These are phyloP conservation scores for Vanessa tameamea DNA, from an alignment of 1,140 invertebrate genomes.

Conservation along the genomic window DNA sequence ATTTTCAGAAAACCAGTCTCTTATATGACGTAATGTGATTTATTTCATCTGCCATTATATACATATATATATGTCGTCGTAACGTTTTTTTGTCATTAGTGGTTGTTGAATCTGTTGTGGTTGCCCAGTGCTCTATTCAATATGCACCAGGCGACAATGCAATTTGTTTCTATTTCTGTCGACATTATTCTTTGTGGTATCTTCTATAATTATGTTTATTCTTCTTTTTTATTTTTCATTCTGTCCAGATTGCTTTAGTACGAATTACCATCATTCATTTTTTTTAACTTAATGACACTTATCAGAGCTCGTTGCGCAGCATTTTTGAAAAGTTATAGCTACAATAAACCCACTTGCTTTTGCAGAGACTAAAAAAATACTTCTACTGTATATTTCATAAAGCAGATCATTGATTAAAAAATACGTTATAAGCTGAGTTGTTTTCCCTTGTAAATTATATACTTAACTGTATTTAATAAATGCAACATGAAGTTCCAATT, in stretches of 20 bases:
- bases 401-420: not conserved
- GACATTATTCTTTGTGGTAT: slow-evolving; percentile 56
- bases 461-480: slow-evolving; percentile 12
- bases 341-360: not conserved
- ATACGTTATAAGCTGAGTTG: not conserved
- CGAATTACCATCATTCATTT: slow-evolving; percentile 13
- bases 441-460: not conserved
- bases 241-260: slow-evolving; percentile 40
- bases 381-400: not conserved
- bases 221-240: slow-evolving; percentile 36
- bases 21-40: not conserved
- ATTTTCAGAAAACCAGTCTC: slow-evolving; percentile 6
- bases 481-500: slow-evolving; percentile 22
- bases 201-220: slow-evolving; percentile 60
- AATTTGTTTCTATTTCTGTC: slow-evolving; percentile 67
- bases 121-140: slow-evolving; percentile 51
- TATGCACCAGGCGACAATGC: slow-evolving; percentile 47
- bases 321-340: not conserved
- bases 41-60: slow-evolving; percentile 5
- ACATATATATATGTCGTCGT: not conserved
- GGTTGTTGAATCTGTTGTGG: slow-evolving; percentile 40
- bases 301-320: slow-evolving; percentile 3
- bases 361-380: not conserved
- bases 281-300: slow-evolving; percentile 21
- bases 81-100: slow-evolving; percentile 1